Percentiles rank a stretch among this genome's conserved stretches.
Conservation (phyloP, 2,797 vertebrate species). For the Xerus rutilus region DNA sequence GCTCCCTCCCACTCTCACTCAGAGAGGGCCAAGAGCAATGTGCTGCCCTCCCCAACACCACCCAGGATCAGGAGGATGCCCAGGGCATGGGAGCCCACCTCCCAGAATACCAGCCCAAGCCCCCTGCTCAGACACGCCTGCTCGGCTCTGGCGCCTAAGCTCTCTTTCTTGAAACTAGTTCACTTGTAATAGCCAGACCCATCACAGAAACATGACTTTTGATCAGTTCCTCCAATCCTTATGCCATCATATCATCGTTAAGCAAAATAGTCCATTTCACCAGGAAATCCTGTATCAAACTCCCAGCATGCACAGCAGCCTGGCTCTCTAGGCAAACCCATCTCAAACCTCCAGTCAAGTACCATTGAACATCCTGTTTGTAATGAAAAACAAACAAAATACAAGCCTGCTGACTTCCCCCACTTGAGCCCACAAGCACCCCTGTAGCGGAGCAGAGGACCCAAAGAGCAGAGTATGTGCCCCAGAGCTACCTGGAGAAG, state of each 20-base stretch:
- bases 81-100: accelerated
- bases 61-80: neutral
- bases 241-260: neutral
- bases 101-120: accelerated
- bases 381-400: neutral
- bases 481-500: neutral
- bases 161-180: neutral
- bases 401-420: too few species aligned
- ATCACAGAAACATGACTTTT: neutral
- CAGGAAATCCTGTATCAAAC: neutral
- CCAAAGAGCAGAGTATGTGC: accelerated
- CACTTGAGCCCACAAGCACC: neutral
- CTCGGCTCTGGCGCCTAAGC: accelerated
- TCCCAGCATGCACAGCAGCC: neutral
- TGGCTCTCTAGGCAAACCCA: neutral
- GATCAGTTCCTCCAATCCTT: neutral
- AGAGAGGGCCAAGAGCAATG: accelerated
- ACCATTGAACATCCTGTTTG: neutral
- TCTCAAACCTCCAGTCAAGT: neutral
- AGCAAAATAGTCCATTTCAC: neutral
- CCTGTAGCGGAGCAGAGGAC: too few species aligned
- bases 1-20: accelerated
- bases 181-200: neutral
- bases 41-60: neutral
- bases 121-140: accelerated